Conservation (phyloP, 2,888 invertebrate species). For the Alcis repandata region DNA sequence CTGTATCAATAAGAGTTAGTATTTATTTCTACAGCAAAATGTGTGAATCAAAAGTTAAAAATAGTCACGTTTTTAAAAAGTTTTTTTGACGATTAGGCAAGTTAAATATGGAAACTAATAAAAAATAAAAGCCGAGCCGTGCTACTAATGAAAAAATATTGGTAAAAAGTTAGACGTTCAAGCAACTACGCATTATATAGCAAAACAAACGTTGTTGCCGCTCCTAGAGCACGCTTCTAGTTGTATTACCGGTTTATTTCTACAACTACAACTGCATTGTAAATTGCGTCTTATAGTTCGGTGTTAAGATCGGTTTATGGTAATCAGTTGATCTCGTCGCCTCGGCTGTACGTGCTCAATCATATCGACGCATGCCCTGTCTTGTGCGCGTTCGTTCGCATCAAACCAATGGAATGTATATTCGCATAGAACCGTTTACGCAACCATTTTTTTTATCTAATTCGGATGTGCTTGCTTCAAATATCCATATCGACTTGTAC, state of each 20-base stretch:
- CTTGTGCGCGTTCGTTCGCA: conserved; percentile 29
- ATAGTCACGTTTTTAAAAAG: no score
- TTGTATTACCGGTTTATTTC: conserved; percentile 45
- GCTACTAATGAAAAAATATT: background rate
- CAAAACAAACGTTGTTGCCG: conserved; percentile 36
- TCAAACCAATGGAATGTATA: no score
- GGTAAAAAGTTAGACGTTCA: conserved; percentile 2
- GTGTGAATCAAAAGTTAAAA: no score
- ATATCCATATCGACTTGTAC: conserved; percentile 24
- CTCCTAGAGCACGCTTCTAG: conserved; percentile 43
- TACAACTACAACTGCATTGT: conserved; percentile 24
- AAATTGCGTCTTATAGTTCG: conserved; percentile 37
- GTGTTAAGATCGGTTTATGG: conserved; percentile 25
- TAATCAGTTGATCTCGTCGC: conserved; percentile 26
- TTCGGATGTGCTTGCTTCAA: conserved; percentile 33
- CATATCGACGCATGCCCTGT: conserved; percentile 50
- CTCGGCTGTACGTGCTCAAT: conserved; percentile 55
- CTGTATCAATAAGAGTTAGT: no score
- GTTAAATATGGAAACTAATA: no score
- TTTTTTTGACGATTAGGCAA: no score
- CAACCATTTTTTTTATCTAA: conserved; percentile 29
- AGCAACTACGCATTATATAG: conserved; percentile 18
- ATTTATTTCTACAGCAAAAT: no score
- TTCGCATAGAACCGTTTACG: conserved; percentile 27
- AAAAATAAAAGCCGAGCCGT: no score